A percentile compares a stretch with the other conserved stretches of the same genome.
Evolutionary conservation across 2,113 vertebrate genomes (phyloP).

Genomic region (Chaetorhynchus papuensis): DNA sequence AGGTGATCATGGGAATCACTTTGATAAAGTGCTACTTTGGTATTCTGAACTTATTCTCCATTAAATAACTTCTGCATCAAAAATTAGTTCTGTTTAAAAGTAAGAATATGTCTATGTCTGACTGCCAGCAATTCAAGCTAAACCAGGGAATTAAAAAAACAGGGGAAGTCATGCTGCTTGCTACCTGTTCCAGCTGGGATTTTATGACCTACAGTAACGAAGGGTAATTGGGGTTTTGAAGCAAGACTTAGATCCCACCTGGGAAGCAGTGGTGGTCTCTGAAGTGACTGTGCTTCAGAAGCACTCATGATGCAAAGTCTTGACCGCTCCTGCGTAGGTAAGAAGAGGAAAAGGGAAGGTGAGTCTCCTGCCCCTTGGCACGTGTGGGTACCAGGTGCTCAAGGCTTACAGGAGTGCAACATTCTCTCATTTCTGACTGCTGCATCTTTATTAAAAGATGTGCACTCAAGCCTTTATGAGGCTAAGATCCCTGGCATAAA

Average conservation of each 20-base stretch:
- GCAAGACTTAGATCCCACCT: neutral
- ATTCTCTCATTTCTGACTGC: neutral
- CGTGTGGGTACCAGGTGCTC: neutral
- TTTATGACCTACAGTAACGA: neutral
- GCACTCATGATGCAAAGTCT: neutral
- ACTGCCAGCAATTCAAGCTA: neutral
- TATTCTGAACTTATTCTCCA: neutral
- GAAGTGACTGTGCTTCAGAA: neutral
- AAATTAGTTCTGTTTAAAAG: neutral
- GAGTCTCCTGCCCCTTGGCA: neutral
- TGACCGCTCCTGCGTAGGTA: neutral
- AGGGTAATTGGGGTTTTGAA: neutral
- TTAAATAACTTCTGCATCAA: neutral
- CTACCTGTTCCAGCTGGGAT: constrained; percentile 16
- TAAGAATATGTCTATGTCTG: neutral
- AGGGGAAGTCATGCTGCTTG: neutral
- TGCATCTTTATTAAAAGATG: neutral
- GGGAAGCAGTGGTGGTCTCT: neutral
- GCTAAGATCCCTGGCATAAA: neutral
- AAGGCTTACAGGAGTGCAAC: neutral
- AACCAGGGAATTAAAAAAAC: neutral
- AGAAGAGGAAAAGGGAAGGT: neutral
- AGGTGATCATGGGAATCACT: neutral
- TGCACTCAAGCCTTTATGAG: neutral
- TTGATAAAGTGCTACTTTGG: neutral